Evolutionary conservation across 2,113 vertebrate species (phyloP).

Genomic region (Larimichthys crocea): DNA sequence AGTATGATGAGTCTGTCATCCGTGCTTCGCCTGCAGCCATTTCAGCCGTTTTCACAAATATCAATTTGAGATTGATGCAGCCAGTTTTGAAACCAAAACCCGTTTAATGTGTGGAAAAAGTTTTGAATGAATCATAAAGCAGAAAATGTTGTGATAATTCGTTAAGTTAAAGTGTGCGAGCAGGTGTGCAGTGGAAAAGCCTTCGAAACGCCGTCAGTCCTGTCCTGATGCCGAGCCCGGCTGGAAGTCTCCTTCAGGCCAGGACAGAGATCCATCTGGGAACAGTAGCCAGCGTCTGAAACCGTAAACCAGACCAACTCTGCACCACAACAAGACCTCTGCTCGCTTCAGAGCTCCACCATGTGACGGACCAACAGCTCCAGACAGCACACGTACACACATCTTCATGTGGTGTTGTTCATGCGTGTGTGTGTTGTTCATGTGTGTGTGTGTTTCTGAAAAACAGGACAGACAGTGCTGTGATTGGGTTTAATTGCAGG

Average conservation of each 20-base stretch:
- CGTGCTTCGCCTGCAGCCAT: too few species aligned
- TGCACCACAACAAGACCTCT: background rate
- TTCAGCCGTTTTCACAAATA: too few species aligned
- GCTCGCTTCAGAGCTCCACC: too few species aligned
- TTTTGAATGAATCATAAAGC: too few species aligned
- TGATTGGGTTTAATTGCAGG: constrained; percentile 1
- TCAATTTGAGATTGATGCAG: too few species aligned
- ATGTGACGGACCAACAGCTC: background rate
- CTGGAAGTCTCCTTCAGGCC: constrained; percentile 14
- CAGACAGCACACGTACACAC: too few species aligned
- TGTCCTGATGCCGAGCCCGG: constrained; percentile 14
- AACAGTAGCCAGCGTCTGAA: constrained; percentile 13
- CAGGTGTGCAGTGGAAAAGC: constrained; percentile 10
- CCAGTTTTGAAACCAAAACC: too few species aligned
- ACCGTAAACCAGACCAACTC: background rate
- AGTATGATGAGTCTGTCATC: too few species aligned
- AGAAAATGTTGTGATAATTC: too few species aligned
- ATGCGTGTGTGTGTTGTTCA: background rate
- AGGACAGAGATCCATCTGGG: constrained; percentile 28
- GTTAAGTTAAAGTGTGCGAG: background rate
- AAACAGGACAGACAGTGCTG: background rate
- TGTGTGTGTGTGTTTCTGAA: too few species aligned
- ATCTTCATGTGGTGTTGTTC: background rate
- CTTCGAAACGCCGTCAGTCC: background rate
- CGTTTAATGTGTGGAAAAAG: too few species aligned